Conservation (phyloP, 2,797 vertebrate genomes). For the Intellagama lesueurii region DNA sequence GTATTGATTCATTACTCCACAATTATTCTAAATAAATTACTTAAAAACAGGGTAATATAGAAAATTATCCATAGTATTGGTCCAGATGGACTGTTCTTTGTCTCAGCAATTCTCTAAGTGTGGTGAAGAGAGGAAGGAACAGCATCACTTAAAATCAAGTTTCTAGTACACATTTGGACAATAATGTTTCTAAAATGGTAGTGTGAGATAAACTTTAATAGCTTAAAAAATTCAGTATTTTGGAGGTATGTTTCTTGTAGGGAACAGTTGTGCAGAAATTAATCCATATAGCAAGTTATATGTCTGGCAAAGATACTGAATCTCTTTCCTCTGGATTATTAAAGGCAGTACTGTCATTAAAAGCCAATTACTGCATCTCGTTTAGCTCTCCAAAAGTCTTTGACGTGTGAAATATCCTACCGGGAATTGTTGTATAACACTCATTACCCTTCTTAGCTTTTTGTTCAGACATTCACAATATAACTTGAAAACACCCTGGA, state of each 20-base stretch:
- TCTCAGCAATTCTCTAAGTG: too few species aligned
- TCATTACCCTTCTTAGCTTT: conserved; percentile 47
- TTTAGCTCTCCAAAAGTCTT: conserved; percentile 47
- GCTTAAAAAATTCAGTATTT: conserved; percentile 1
- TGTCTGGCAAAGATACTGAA: conserved; percentile 52
- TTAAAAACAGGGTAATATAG: background rate
- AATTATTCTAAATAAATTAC: too few species aligned
- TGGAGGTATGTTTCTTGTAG: conserved; percentile 24
- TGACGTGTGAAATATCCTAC: conserved; percentile 48
- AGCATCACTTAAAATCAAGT: background rate
- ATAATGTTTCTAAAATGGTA: background rate
- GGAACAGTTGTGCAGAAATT: conserved; percentile 32
- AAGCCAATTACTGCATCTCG: conserved; percentile 51
- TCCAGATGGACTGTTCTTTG: too few species aligned
- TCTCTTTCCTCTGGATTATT: conserved; percentile 61
- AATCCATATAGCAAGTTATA: conserved; percentile 44
- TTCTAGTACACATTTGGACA: background rate
- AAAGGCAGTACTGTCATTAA: conserved; percentile 53
- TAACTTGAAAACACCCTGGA: conserved; percentile 41
- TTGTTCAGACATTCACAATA: conserved; percentile 38
- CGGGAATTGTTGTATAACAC: conserved; percentile 40
- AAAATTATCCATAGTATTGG: background rate
- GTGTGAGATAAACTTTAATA: conserved; percentile 17
- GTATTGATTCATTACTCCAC: background rate
- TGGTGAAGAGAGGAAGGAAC: too few species aligned